Base-by-base conservation (phyloP, 2,113 vertebrate species). In the Pterocles gutturalis region DNA sequence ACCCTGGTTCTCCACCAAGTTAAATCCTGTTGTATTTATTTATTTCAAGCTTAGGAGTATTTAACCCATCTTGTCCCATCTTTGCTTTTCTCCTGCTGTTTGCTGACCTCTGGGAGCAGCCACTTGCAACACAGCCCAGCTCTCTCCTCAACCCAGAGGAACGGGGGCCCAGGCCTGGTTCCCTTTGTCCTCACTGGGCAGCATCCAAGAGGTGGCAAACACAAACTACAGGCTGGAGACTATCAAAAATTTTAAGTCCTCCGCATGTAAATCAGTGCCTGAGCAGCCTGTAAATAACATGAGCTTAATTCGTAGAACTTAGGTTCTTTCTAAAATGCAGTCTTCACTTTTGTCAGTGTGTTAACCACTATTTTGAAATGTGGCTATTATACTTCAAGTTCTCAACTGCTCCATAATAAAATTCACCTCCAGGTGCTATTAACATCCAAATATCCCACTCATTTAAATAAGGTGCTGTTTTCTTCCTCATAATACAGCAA, bases 281-380 rank as follows among this genome's bases (percentile, higher is more conserved):
- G 33, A 60, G 31, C 17, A 80, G 45, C 33, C 58, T 36, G 4
- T n/a, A 13, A 17, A 45, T 41, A 77, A 51, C 13, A n/a, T 2
- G 5, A 73, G 8, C 17, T 77, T 75, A 41, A 49, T 22, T 41
- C 1, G 1, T 31, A 60, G n/a, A 89, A 69, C 3, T 22, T 3
- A 5, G 4, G 36, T 41, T 26, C 48, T 41, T 93, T 72, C 36
- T 36, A 41, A 83, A 88, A 69, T 0, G 0, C 2, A 83, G 20
- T 18, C 53, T 60, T 81, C 0, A 0, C 1, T 15, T 79, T 65
- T 53, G 31, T 49, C 45, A 77, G 21, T 25, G 17, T 45, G 29
- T 38, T 77, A 83, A 83, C 38, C 38, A 41, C 38, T 81, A 36
- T 62, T 95, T 78, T 89, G 36, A 66, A 83, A 66, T 29, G 58